phyloP scores from a whole-genome alignment of 2,888 invertebrate species.

The Andrena fulva region DNA sequence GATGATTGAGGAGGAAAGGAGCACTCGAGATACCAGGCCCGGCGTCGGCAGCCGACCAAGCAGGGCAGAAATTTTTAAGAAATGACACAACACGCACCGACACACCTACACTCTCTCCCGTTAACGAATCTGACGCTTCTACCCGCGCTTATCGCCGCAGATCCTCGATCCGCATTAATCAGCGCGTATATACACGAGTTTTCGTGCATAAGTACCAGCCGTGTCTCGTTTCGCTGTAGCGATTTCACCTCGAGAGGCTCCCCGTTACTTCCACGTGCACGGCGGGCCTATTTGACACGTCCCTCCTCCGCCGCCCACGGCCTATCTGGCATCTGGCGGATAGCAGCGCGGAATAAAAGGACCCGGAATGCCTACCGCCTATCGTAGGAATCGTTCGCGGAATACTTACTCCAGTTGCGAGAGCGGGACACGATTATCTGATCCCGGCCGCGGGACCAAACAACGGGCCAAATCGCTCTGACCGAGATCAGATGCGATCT shows the following conservation, averaged over 20 bases:
- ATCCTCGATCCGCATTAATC: conserved; percentile 20
- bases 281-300: conserved; percentile 34
- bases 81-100: conserved; percentile 51
- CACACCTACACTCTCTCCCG: neutral
- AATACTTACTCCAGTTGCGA: conserved; percentile 52
- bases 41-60: conserved; percentile 33
- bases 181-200: neutral
- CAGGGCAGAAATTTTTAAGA: conserved; percentile 51
- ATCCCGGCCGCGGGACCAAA: conserved; percentile 63
- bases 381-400: conserved; percentile 41
- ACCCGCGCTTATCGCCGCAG: conserved; percentile 4
- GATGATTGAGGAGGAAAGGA: conserved; percentile 76
- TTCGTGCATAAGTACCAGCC: conserved; percentile 1
- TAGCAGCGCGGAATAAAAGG: conserved; percentile 23
- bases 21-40: conserved; percentile 69
- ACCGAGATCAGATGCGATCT: conserved; percentile 66
- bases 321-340: conserved; percentile 36
- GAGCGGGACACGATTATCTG: conserved; percentile 59
- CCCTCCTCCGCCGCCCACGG: neutral
- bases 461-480: conserved; percentile 65
- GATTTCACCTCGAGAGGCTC: conserved; percentile 31
- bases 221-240: conserved; percentile 6
- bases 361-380: conserved; percentile 32
- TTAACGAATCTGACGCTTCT: conserved; percentile 10
- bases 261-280: neutral